Percentiles rank a stretch among this genome's conserved stretches.
Evolutionary conservation across 2,797 vertebrate genomes (phyloP).

Genomic region (Halcyon chelicuti): DNA sequence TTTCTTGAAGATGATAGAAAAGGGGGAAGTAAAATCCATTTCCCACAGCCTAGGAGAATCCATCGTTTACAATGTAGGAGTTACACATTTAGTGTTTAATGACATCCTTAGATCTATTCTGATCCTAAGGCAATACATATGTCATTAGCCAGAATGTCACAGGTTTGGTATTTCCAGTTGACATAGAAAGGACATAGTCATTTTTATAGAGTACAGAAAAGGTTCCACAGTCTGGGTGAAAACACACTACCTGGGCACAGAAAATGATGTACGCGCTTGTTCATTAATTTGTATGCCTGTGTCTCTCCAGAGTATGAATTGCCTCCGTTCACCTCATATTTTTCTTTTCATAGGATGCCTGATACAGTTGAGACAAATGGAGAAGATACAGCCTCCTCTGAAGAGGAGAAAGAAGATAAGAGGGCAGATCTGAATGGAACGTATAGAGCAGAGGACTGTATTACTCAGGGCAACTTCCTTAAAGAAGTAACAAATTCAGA

Average conservation of each 20-base stretch:
- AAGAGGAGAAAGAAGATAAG: conserved; percentile 85
- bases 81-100: neutral
- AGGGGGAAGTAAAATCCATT: neutral
- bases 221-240: neutral
- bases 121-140: neutral
- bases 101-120: neutral
- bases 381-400: conserved; percentile 86
- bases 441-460: neutral
- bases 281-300: neutral
- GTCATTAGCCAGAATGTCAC: neutral
- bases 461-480: conserved; percentile 35
- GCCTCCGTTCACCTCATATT: neutral
- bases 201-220: neutral
- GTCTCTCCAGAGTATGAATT: neutral
- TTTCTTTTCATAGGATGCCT: conserved; percentile 75
- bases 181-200: neutral
- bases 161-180: neutral
- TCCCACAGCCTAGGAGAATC: neutral
- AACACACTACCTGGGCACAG: neutral
- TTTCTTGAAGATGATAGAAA: neutral
- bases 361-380: conserved; percentile 82
- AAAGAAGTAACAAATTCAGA: neutral
- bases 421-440: conserved; percentile 54
- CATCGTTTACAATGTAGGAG: neutral
- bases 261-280: neutral